Conservation (phyloP, 2,888 invertebrate species). For the Meandrusa payeni region DNA sequence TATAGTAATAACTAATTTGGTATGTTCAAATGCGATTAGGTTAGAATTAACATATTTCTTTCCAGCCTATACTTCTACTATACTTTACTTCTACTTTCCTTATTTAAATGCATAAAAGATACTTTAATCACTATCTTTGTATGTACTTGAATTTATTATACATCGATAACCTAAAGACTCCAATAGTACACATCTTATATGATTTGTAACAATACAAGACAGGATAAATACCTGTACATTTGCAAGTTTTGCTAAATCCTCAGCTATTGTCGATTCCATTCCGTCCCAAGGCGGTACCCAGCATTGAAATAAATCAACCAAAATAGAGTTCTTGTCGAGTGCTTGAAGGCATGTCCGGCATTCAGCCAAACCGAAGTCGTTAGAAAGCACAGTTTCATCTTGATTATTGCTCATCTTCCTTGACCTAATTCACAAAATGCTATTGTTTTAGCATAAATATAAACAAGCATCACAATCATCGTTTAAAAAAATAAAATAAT, state of each 20-base stretch:
- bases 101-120: too few relatives aligned
- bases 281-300: constrained; percentile 54
- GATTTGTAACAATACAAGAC: constrained; percentile 41
- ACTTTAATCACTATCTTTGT: too few relatives aligned
- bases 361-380: constrained; percentile 34
- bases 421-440: constrained; percentile 15
- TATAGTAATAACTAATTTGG: too few relatives aligned
- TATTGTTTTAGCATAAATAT: constrained; percentile 6
- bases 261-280: constrained; percentile 53
- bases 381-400: constrained; percentile 19
- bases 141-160: too few relatives aligned
- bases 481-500: constrained; percentile 8
- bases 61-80: too few relatives aligned
- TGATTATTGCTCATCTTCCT: constrained; percentile 25
- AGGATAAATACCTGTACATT: constrained; percentile 49
- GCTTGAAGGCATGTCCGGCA: constrained; percentile 57
- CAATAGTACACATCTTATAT: constrained; percentile 39
- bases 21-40: too few relatives aligned
- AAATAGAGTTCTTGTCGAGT: constrained; percentile 34
- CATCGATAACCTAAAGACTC: too few relatives aligned
- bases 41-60: too few relatives aligned
- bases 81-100: too few relatives aligned
- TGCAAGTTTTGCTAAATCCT: constrained; percentile 53
- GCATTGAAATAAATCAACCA: constrained; percentile 47
- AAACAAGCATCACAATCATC: constrained; percentile 3